Evolutionary conservation across 2,797 vertebrate species (phyloP).

Genomic region (Spinus pinus): DNA sequence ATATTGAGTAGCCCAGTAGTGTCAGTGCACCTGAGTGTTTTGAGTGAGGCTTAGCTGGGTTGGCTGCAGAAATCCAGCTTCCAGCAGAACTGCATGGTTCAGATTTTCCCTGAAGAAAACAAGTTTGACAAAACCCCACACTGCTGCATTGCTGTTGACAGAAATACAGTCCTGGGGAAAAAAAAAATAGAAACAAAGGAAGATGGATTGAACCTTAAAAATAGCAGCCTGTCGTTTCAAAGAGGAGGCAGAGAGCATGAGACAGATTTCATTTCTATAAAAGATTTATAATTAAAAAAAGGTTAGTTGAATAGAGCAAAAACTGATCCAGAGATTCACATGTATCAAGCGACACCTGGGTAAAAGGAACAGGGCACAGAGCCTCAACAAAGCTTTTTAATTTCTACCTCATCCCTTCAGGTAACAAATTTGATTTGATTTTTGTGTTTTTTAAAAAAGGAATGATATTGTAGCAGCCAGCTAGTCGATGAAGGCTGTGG

Average conservation of each 20-base stretch:
- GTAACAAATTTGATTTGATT: slow-evolving; percentile 48
- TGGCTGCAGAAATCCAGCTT: not conserved
- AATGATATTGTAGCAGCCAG: not conserved
- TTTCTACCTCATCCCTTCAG: slow-evolving; percentile 35
- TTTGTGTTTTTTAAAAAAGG: not conserved
- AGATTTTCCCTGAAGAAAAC: not conserved
- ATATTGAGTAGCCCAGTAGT: not conserved
- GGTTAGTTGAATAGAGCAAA: not conserved
- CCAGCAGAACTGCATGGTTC: not conserved
- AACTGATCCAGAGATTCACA: not conserved
- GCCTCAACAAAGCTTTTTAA: slow-evolving; percentile 28
- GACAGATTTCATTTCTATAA: slow-evolving; percentile 17
- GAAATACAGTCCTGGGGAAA: not conserved
- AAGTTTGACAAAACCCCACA: not conserved
- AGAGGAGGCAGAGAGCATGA: not conserved
- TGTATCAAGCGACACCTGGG: not conserved
- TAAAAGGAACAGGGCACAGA: slow-evolving; percentile 11
- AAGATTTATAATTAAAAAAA: slow-evolving; percentile 48
- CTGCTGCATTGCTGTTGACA: slow-evolving; percentile 7
- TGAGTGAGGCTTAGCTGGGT: not conserved
- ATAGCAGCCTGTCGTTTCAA: slow-evolving; percentile 28
- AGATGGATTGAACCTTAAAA: slow-evolving; percentile 41
- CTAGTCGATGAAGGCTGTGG: not conserved
- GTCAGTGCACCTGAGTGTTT: not conserved
- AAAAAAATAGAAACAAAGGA: not conserved